Conservation (phyloP, 2,797 vertebrate genomes). For the Catamblyrhynchus diadema region DNA sequence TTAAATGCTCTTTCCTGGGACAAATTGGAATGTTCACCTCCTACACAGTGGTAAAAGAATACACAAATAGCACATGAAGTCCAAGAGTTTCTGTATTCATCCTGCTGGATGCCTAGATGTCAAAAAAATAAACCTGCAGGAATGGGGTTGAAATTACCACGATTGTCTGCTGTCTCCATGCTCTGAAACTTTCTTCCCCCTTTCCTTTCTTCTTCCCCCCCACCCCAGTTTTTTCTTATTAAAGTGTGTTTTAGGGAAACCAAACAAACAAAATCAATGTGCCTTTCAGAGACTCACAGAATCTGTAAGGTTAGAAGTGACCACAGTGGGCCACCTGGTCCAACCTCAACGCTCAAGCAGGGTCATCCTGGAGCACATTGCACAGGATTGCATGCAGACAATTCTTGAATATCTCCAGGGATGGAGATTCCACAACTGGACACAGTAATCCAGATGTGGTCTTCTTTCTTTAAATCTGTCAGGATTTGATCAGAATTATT, state of each 20-base stretch:
- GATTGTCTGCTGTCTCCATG: background rate
- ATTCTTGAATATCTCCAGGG: background rate
- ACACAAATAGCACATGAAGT: background rate
- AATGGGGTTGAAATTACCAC: background rate
- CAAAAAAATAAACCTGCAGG: background rate
- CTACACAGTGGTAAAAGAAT: background rate
- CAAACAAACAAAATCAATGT: background rate
- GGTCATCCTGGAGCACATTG: background rate
- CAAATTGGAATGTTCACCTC: background rate
- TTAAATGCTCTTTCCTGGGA: background rate
- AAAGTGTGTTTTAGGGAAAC: background rate
- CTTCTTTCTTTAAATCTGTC: background rate
- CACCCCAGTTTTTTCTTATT: background rate
- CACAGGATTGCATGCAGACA: background rate
- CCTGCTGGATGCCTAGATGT: background rate
- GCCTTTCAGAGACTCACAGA: background rate
- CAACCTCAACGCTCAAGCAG: rapidly evolving
- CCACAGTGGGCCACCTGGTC: background rate
- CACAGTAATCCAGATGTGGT: background rate
- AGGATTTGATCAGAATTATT: background rate
- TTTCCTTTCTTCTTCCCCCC: background rate
- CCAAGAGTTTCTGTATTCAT: background rate
- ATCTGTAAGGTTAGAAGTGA: background rate
- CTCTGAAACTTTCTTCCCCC: background rate
- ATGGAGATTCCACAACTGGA: background rate